Base-by-base conservation (phyloP, 2,888 invertebrate species). In the Drosophila greeni region DNA sequence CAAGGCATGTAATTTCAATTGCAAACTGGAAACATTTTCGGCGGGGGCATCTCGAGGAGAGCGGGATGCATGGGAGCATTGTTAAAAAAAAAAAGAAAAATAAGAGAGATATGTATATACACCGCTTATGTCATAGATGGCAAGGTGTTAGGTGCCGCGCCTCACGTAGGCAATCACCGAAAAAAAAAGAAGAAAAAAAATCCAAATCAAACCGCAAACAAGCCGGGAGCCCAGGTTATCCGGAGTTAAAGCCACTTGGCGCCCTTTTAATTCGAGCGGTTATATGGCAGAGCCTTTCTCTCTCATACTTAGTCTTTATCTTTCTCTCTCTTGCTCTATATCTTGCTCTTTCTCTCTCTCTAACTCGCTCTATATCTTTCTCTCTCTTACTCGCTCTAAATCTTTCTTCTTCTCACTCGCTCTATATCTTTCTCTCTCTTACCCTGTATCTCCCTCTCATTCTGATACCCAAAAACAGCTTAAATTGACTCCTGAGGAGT, bases 1-100 rank as follows among this genome's bases (percentile, higher is more conserved):
- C 53, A 57, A 76, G 69, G 74, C 68, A 79, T 76, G 66, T 76
- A 82, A 78, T 82, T 77, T 81, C 49, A 52, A 51, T 75, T 72
- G 75, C 75, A 61, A 77, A 51, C 54, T 43, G 51, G 42, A 49
- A 36, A 29, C 36, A 31, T 34, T 34, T 58, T 23, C 34, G 48
- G 37, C 24, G 24, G 40, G n/a, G 58, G 12, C 26, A 47, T 47
- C 45, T 31, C 18, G 36, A 18, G 60, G 57, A 31, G 60, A 34
- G 42, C 31, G 57, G 60, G 67, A 66, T 69, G 49, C 37, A 47
- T 36, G 58, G 59, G 52, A 53, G 70, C 65, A 75, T 65, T 75
- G 75, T 66, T 75, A 75, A 77, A 67, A 75, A 70, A 52, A 42
- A 23, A 57, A 18, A 55, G 68, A 52, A 42, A 23, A 57, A 18